Evolutionary conservation across 2,888 invertebrate genomes (phyloP), one percentile per base, ranked within the genome.

Genomic region (Chloroclystis v-ata): DNA sequence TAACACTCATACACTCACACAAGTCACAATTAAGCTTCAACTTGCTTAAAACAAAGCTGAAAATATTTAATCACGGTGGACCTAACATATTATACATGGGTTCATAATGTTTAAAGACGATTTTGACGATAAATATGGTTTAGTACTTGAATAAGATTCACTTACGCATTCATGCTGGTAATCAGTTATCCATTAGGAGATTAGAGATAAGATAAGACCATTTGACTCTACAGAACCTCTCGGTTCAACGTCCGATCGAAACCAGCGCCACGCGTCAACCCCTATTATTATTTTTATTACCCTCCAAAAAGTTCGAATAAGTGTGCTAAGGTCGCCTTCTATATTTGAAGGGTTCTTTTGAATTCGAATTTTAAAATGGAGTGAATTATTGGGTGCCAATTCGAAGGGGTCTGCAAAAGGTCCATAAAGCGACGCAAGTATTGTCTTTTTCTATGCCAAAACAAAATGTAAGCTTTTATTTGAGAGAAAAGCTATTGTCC

Each of bases 241-340:
- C 20, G 60, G 84, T 81, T 84, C 84, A 85, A 78, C 61, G 83
- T 61, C 77, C 85, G 58, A 43, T 26, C 8, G 8, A 9, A 6
- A 6, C 8, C 32, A 41, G 47, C 61, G 79, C 78, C 83, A 82
- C 82, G 79, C 81, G 80, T 71, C 78, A 55, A 59, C 67, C 79
- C 74, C 71, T 68, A 60, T 65, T 68, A 64, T 70, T 78, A 76
- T 75, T 78, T 69, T 74, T 75, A 75, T 59, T 61, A 64, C 61
- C 54, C 56, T 57, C 63, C 65, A 65, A 68, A 71, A 67, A 57
- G 57, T 63, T 61, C 59, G 57, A 65, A 78, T 33, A 33, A 78
- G 70, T 77, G 73, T 77, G 78, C 76, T 80, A 80, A 82, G 80
- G 80, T 78, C 81, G 75, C 64, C 70, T 67, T 54, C 61, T 66